Conservation (phyloP, 1,140 invertebrate species). For the Lasioglossum albipes region DNA sequence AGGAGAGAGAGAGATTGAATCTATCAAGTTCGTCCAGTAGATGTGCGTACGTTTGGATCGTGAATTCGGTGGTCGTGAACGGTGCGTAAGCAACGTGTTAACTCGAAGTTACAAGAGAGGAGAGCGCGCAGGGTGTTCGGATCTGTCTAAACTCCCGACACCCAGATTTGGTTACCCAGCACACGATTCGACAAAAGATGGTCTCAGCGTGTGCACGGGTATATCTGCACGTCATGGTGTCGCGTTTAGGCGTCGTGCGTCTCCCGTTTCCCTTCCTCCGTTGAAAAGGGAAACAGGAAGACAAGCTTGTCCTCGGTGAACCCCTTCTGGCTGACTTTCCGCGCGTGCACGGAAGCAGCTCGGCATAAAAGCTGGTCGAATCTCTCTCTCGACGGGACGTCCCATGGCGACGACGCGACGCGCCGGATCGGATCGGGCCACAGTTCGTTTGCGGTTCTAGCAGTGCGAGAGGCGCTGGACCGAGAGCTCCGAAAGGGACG, state of each 20-base stretch:
- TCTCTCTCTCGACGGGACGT: slow-evolving; percentile 43
- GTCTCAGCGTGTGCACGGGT: neutral
- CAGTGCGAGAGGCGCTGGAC: slow-evolving; percentile 63
- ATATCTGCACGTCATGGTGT: neutral
- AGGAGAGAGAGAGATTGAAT: too few species aligned
- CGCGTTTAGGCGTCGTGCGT: neutral
- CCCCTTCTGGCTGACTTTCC: slow-evolving; percentile 68
- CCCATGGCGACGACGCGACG: slow-evolving; percentile 53
- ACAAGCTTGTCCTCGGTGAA: slow-evolving; percentile 22
- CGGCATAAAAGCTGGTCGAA: slow-evolving; percentile 16
- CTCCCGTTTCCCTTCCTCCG: slow-evolving; percentile 31
- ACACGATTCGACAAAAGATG: too few species aligned
- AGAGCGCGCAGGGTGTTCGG: neutral
- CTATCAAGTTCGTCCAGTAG: too few species aligned
- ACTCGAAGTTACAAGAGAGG: too few species aligned
- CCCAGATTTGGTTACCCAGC: too few species aligned
- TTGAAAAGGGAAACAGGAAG: slow-evolving; percentile 5
- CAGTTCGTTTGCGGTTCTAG: neutral
- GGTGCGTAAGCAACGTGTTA: too few species aligned
- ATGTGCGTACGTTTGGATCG: too few species aligned
- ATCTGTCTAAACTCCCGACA: too few species aligned
- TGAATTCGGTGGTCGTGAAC: too few species aligned
- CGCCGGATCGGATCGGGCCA: neutral
- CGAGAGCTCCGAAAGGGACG: slow-evolving; percentile 19
- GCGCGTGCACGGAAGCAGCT: slow-evolving; percentile 62